Evolutionary conservation across 23 tunicate species (phyloP).

Genomic region (Styela plicata): DNA sequence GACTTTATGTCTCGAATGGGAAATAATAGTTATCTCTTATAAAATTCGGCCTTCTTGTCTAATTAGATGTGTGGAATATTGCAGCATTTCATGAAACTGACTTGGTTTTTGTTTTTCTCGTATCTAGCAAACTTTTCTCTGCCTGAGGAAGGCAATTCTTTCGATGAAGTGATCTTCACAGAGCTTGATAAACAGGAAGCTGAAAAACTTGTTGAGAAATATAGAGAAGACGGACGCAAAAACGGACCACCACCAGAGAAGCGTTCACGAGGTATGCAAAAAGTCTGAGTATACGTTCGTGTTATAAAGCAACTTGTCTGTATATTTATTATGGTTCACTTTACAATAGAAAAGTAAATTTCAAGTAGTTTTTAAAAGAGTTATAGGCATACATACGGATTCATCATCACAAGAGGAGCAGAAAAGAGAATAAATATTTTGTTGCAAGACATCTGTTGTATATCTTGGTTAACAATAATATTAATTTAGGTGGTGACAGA

Average conservation of each 20-base stretch:
- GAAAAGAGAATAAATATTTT: no score
- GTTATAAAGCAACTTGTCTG: no score
- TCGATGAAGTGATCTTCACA: conserved; percentile 59
- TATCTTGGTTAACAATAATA: no score
- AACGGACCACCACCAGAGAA: conserved; percentile 86
- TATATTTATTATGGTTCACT: no score
- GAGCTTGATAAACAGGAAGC: conserved; percentile 80
- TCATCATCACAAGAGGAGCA: no score
- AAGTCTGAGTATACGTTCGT: no score
- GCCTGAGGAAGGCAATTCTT: conserved; percentile 68
- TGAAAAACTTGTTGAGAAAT: conserved; percentile 58
- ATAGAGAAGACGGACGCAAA: conserved; percentile 71
- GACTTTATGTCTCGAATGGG: conserved; percentile 4
- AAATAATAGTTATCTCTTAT: neutral
- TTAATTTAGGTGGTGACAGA: neutral
- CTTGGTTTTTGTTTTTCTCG: neutral
- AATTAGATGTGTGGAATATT: neutral
- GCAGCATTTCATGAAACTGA: neutral
- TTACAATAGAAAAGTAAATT: no score
- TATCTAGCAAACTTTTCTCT: conserved; percentile 68
- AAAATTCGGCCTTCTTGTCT: neutral
- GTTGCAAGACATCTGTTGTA: no score
- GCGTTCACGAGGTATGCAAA: conserved; percentile 28
- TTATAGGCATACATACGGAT: no score
- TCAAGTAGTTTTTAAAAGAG: no score